Evolutionary conservation across 2,888 invertebrate species (phyloP).

Genomic region (Cosmia trapezina): DNA sequence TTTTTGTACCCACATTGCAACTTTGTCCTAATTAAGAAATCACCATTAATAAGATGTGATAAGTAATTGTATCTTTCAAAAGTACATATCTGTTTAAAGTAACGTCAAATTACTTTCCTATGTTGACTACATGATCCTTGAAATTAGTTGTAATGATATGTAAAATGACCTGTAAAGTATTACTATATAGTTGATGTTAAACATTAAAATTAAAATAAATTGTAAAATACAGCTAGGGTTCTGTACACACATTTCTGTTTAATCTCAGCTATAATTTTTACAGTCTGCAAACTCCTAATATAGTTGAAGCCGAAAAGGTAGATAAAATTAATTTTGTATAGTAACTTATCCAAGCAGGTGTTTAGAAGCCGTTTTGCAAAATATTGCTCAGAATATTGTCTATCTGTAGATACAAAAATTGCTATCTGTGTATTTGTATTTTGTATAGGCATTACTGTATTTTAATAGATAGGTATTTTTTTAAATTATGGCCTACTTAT

Average conservation of each 20-base stretch:
- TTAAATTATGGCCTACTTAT: slow-evolving; percentile 72
- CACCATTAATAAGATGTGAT: slow-evolving; percentile 62
- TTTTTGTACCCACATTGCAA: slow-evolving; percentile 51
- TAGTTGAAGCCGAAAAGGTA: slow-evolving; percentile 40
- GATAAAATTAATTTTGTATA: slow-evolving; percentile 38
- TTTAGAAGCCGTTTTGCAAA: slow-evolving; percentile 58
- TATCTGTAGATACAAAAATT: slow-evolving; percentile 65
- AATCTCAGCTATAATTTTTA: slow-evolving; percentile 29
- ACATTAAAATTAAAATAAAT: slow-evolving; percentile 69
- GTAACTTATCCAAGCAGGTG: slow-evolving; percentile 45
- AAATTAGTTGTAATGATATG: slow-evolving; percentile 64
- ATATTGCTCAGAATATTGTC: slow-evolving; percentile 69
- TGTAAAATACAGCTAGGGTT: slow-evolving; percentile 59
- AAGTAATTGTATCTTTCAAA: slow-evolving; percentile 80
- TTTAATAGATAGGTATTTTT: slow-evolving; percentile 79
- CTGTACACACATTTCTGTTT: slow-evolving; percentile 31
- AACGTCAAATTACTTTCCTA: slow-evolving; percentile 79
- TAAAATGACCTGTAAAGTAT: slow-evolving; percentile 81
- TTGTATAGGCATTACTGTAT: slow-evolving; percentile 79
- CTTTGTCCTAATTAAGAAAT: slow-evolving; percentile 57
- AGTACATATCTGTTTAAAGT: slow-evolving; percentile 85
- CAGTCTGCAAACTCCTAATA: slow-evolving; percentile 31
- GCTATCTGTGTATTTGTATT: slow-evolving; percentile 71
- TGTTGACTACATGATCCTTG: slow-evolving; percentile 69
- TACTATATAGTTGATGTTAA: slow-evolving; percentile 81